Percentiles rank a stretch among this genome's conserved stretches.
phyloP scores from a whole-genome alignment of 2,797 vertebrate genomes.

The Urophycis tenuis region DNA sequence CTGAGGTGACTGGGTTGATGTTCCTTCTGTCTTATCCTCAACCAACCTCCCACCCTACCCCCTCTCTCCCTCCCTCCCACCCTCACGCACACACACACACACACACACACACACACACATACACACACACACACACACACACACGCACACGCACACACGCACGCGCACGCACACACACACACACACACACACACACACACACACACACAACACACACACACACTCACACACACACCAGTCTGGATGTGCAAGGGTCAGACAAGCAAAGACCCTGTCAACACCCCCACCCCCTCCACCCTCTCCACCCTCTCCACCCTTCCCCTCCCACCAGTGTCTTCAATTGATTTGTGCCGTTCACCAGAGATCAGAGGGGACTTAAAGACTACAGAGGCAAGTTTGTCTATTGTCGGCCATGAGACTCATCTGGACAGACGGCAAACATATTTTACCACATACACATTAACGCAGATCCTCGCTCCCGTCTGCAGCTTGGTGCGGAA shows the following conservation, averaged over 20 bases:
- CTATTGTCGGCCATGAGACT: neutral
- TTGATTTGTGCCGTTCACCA: constrained; percentile 72
- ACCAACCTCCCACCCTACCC: no score
- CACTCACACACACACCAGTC: neutral
- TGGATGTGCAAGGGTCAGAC: constrained; percentile 26
- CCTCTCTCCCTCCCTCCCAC: no score
- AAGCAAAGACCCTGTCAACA: constrained; percentile 29
- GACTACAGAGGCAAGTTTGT: neutral
- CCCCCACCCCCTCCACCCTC: constrained; percentile 30
- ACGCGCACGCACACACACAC: neutral
- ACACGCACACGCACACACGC: constrained; percentile 3
- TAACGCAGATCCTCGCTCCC: constrained; percentile 38
- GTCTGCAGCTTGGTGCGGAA: constrained; percentile 21
- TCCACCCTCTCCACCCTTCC: constrained; percentile 42
- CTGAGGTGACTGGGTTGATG: no score
- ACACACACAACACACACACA: constrained; percentile 10
- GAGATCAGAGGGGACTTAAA: constrained; percentile 6
- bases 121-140: no score
- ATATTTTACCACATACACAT: constrained; percentile 1
- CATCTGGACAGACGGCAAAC: neutral
- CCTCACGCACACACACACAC: no score
- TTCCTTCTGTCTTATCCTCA: no score
- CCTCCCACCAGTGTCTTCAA: constrained; percentile 66
- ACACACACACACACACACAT: no score
- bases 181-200: constrained; percentile 17